Conservation (phyloP, 30 jellyfish, hydroid and myxozoan species). For the Calvadosia cruxmelitensis region DNA sequence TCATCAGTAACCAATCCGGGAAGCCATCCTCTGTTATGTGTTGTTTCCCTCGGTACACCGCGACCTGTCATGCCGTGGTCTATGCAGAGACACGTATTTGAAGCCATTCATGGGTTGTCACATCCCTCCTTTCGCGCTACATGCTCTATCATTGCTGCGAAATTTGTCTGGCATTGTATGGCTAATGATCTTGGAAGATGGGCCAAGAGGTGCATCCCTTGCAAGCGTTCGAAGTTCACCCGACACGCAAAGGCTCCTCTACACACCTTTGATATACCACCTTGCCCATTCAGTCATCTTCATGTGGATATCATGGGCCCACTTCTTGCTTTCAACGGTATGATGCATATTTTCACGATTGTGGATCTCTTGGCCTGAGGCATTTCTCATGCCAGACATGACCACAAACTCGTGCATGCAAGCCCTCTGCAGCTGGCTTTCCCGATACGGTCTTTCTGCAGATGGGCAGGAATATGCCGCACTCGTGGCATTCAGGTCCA, state of each 20-base stretch:
- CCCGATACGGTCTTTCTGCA: not conserved
- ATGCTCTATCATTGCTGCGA: no score
- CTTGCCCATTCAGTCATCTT: not conserved
- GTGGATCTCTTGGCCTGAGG: not conserved
- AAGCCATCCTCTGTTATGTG: no score
- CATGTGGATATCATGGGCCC: not conserved
- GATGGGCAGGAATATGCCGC: not conserved
- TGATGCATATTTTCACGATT: no score
- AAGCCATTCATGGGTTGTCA: no score
- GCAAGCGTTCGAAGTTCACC: not conserved
- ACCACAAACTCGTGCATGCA: not conserved
- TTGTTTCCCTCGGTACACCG: no score
- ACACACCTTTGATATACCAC: no score
- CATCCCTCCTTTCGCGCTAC: no score
- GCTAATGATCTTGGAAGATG: not conserved
- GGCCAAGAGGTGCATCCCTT: not conserved
- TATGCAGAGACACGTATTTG: no score
- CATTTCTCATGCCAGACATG: not conserved
- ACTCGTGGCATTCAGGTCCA: not conserved
- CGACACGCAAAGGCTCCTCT: not conserved
- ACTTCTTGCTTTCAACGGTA: no score
- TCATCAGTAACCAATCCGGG: no score
- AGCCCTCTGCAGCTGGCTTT: not conserved
- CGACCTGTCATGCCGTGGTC: no score
- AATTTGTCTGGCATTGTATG: not conserved